A percentile compares a stretch with the other conserved stretches of the same genome.
These are phyloP conservation scores for Akabosia matsudoensis DNA, from an alignment of 1,140 invertebrate species.

Conservation along the genomic window DNA sequence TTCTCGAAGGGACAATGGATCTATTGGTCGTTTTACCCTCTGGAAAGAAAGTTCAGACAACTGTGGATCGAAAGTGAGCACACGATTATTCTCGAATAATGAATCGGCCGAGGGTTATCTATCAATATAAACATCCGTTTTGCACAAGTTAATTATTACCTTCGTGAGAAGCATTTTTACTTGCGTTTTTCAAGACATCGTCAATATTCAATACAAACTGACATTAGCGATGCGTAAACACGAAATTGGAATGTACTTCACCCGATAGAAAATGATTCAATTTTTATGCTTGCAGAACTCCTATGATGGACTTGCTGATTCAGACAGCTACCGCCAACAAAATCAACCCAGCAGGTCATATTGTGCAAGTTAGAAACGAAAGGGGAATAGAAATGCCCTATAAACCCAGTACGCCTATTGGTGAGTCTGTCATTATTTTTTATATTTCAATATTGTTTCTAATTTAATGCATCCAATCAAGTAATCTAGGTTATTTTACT, in stretches of 20 bases:
- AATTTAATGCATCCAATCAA: too few species aligned
- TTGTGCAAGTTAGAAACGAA: constrained; percentile 65
- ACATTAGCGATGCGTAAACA: too few species aligned
- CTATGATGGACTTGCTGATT: constrained; percentile 78
- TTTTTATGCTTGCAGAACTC: constrained; percentile 61
- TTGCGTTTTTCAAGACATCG: too few species aligned
- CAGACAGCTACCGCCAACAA: constrained; percentile 70
- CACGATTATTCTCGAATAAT: not conserved
- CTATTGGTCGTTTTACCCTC: constrained; percentile 66
- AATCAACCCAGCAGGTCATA: constrained; percentile 67
- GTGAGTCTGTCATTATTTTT: constrained; percentile 53
- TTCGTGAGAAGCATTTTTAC: too few species aligned
- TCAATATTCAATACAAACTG: too few species aligned
- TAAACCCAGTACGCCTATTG: constrained; percentile 77
- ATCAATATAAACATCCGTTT: not conserved
- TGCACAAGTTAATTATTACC: too few species aligned
- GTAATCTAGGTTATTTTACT: too few species aligned
- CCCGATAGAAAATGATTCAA: too few species aligned
- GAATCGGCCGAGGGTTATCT: not conserved
- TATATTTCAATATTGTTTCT: too few species aligned
- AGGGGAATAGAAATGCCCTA: constrained; percentile 62
- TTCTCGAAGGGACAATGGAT: constrained; percentile 72
- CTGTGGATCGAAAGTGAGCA: constrained; percentile 65
- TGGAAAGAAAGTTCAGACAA: constrained; percentile 61
- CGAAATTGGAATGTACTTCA: too few species aligned